phyloP scores from a whole-genome alignment of 2,888 invertebrate species.

The Tenthredo livida region DNA sequence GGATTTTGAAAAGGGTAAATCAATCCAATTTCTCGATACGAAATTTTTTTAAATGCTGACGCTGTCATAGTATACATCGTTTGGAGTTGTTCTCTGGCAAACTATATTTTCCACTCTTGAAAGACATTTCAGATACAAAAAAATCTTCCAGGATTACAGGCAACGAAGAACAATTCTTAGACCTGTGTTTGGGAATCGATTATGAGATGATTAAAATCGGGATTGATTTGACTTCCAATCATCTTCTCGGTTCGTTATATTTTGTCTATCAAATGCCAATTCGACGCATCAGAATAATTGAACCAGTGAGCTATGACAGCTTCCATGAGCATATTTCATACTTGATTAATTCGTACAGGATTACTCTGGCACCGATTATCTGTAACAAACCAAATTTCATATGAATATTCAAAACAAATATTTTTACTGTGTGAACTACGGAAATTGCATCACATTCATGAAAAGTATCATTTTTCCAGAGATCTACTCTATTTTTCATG shows the following conservation, averaged over 20 bases:
- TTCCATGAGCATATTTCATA: not conserved
- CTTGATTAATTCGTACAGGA: not conserved
- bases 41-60: not conserved
- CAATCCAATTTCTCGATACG: not conserved
- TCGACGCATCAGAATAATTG: not conserved
- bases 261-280: not conserved
- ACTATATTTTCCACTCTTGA: not conserved
- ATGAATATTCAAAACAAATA: not conserved
- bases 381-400: not conserved
- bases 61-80: not conserved
- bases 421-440: not conserved
- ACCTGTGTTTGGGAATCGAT: too few relatives aligned
- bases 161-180: too few relatives aligned
- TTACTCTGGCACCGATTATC: not conserved
- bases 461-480: not conserved
- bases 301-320: not conserved
- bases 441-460: not conserved
- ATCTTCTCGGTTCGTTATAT: not conserved
- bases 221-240: not conserved
- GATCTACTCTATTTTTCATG: not conserved
- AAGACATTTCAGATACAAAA: too few relatives aligned
- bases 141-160: not conserved
- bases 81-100: not conserved
- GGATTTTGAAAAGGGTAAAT: slow-evolving; percentile 3
- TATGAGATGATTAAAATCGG: not conserved